These are phyloP conservation scores for Zapus hudsonius DNA, from an alignment of 2,113 vertebrate genomes.

Conservation along the genomic window DNA sequence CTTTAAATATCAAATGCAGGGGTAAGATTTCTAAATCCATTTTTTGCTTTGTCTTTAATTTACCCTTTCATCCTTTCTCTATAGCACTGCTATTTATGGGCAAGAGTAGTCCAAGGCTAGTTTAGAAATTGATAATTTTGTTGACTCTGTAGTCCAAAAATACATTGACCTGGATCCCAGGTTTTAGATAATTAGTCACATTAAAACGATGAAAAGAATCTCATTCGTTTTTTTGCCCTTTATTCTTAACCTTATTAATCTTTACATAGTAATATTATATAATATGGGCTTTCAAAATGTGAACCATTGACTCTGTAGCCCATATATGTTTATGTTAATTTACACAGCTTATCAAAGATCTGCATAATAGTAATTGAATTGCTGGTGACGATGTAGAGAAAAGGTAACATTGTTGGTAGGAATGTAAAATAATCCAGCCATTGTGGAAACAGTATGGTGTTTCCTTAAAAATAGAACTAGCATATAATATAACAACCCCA, in stretches of 20 bases:
- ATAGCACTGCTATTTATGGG: constrained; percentile 9
- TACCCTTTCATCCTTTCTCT: neutral
- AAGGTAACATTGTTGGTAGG: neutral
- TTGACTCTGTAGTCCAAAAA: constrained; percentile 35
- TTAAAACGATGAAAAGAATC: constrained; percentile 31
- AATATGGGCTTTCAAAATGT: neutral
- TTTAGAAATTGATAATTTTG: constrained; percentile 50
- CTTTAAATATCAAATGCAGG: constrained; percentile 51
- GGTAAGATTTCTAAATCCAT: constrained; percentile 37
- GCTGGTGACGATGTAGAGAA: neutral
- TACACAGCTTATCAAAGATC: neutral
- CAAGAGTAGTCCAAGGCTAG: neutral
- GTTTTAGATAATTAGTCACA: neutral
- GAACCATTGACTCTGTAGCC: neutral
- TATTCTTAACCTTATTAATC: constrained; percentile 28
- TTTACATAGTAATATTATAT: constrained; percentile 4
- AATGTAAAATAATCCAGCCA: neutral
- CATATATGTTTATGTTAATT: neutral
- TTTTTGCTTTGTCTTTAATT: constrained; percentile 44
- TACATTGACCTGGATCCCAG: neutral
- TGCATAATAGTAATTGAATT: neutral
- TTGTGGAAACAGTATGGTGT: neutral
- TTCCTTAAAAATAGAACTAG: neutral
- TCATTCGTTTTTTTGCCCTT: neutral
- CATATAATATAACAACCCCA: neutral